These are phyloP conservation scores for Hylia prasina DNA, from an alignment of 2,113 vertebrate species.

Conservation along the genomic window DNA sequence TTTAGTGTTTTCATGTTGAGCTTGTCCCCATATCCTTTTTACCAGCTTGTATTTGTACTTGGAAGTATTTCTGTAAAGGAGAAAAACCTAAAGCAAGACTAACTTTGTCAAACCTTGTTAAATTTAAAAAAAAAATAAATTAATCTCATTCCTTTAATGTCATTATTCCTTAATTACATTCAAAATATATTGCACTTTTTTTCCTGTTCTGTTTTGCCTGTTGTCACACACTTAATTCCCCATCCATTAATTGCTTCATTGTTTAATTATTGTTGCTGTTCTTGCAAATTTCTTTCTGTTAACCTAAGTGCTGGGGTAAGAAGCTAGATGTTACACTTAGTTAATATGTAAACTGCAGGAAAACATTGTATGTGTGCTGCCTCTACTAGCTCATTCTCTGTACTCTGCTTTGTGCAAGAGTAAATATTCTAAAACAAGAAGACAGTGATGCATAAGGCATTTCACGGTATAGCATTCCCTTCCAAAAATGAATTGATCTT, in stretches of 20 bases:
- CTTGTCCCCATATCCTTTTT: background rate
- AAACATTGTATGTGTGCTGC: background rate
- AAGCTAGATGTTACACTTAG: background rate
- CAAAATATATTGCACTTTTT: background rate
- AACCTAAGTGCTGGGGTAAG: background rate
- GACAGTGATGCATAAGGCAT: background rate
- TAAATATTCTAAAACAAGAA: background rate
- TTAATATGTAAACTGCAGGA: background rate
- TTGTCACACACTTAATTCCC: constrained; percentile 9
- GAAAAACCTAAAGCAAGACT: background rate
- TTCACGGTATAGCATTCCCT: background rate
- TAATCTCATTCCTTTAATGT: background rate
- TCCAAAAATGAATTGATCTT: constrained; percentile 17
- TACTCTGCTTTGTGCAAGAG: background rate
- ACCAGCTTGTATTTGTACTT: background rate
- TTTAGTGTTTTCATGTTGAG: background rate
- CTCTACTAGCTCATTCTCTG: background rate
- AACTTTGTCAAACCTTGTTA: background rate
- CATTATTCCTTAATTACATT: background rate
- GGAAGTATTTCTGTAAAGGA: background rate
- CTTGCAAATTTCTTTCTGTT: background rate
- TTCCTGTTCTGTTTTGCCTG: background rate
- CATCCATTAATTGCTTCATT: background rate
- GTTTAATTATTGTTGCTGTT: constrained; percentile 7
- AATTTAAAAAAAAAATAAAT: background rate